These are phyloP conservation scores for Orthosia incerta DNA, from an alignment of 2,888 invertebrate genomes.

Conservation along the genomic window DNA sequence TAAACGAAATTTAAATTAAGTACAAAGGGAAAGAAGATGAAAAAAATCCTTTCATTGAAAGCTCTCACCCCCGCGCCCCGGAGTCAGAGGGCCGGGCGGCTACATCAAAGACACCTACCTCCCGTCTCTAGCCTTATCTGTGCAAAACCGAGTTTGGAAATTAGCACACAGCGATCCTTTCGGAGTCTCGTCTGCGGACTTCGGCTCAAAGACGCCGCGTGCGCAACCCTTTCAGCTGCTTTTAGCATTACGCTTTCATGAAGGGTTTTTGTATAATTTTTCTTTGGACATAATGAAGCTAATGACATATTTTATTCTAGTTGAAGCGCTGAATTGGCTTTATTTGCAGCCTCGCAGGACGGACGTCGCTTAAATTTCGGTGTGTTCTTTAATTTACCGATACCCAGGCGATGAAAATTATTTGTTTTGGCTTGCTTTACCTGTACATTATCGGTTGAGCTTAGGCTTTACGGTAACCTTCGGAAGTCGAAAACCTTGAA, in stretches of 20 bases:
- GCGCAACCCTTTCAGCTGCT: constrained; percentile 87
- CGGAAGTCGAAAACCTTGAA: no score
- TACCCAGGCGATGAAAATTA: constrained; percentile 3
- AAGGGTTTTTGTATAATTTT: constrained; percentile 82
- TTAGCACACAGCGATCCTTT: constrained; percentile 86
- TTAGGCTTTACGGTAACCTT: background rate
- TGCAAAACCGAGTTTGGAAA: constrained; percentile 89
- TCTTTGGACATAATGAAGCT: constrained; percentile 81
- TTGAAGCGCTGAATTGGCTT: constrained; percentile 75
- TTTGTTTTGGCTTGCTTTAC: background rate
- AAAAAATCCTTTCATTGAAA: constrained; percentile 91
- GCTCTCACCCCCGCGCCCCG: constrained; percentile 89
- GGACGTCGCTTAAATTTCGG: constrained; percentile 64
- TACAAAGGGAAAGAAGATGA: constrained; percentile 91
- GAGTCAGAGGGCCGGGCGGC: constrained; percentile 89
- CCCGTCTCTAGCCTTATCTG: constrained; percentile 89
- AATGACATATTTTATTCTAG: constrained; percentile 86
- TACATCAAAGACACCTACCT: constrained; percentile 90
- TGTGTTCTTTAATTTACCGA: constrained; percentile 61
- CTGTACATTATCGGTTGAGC: background rate
- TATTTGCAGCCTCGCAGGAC: constrained; percentile 55
- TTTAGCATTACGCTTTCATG: constrained; percentile 86
- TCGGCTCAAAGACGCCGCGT: constrained; percentile 80
- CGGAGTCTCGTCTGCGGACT: constrained; percentile 67
- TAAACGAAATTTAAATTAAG: constrained; percentile 92